Conservation (phyloP, 2,888 invertebrate species). For the Elmis aenea region DNA sequence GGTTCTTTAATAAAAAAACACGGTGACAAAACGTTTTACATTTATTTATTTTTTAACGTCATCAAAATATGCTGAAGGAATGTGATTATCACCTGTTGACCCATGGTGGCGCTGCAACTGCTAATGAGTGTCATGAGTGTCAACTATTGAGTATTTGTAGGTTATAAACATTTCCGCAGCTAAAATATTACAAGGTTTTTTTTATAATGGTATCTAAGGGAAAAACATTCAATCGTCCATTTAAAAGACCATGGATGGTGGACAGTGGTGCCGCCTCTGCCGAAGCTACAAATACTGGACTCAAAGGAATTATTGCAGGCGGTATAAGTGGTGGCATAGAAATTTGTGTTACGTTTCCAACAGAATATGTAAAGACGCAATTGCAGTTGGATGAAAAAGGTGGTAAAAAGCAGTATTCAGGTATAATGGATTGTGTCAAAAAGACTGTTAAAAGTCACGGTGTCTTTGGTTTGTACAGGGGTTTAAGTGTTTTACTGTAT, state of each 20-base stretch:
- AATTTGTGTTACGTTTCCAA: constrained; percentile 98
- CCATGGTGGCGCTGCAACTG: no score
- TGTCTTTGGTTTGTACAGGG: constrained; percentile 88
- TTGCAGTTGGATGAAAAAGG: constrained; percentile 95
- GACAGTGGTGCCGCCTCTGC: constrained; percentile 68
- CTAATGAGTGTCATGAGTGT: no score
- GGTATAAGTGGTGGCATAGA: constrained; percentile 98
- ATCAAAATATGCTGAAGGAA: no score
- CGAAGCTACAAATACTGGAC: constrained; percentile 61
- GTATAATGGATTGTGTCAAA: constrained; percentile 84
- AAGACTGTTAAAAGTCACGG: constrained; percentile 88
- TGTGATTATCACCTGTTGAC: no score
- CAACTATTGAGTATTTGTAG: no score
- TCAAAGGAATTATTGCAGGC: constrained; percentile 88
- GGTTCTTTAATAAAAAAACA: no score
- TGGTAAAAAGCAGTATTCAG: constrained; percentile 72
- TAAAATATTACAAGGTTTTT: no score
- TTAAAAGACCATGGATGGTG: constrained; percentile 66
- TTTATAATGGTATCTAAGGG: constrained; percentile 13
- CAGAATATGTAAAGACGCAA: constrained; percentile 99
- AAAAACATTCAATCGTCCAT: constrained; percentile 19
- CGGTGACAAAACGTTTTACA: no score
- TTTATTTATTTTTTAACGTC: no score
- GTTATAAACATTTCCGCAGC: no score
- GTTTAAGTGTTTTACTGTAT: constrained; percentile 91